phyloP scores from a whole-genome alignment of 2,888 invertebrate genomes.

The Leucophenga maculata region DNA sequence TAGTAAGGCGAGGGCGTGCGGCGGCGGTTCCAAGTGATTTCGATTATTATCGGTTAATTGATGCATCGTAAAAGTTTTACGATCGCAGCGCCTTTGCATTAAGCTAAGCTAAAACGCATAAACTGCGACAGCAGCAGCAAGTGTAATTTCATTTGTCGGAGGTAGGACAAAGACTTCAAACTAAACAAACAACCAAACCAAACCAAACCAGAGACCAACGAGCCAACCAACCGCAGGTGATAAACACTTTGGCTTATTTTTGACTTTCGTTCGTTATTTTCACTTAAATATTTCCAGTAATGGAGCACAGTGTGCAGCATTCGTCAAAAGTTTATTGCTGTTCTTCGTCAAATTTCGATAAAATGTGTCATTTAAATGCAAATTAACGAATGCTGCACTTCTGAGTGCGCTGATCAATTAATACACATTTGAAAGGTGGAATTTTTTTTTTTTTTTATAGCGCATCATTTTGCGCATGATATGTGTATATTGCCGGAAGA shows the following conservation, averaged over 20 bases:
- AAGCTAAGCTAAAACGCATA: neutral
- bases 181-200: neutral
- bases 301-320: conserved; percentile 9
- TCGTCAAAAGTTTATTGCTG: conserved; percentile 17
- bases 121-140: conserved; percentile 6
- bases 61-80: conserved; percentile 68
- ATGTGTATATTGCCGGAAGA: no score
- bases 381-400: no score
- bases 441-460: no score
- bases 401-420: no score
- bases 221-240: no score
- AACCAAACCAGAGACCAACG: no score
- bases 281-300: conserved; percentile 16
- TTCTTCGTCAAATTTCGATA: neutral
- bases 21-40: conserved; percentile 56
- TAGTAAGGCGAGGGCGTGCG: neutral
- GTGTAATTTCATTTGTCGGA: neutral
- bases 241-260: neutral
- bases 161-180: neutral
- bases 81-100: conserved; percentile 42
- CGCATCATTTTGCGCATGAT: no score
- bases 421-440: no score
- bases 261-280: conserved; percentile 16
- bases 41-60: conserved; percentile 71
- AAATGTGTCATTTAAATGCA: no score